These are phyloP conservation scores for Amiota mariae DNA, from an alignment of 2,888 invertebrate genomes.

Conservation along the genomic window DNA sequence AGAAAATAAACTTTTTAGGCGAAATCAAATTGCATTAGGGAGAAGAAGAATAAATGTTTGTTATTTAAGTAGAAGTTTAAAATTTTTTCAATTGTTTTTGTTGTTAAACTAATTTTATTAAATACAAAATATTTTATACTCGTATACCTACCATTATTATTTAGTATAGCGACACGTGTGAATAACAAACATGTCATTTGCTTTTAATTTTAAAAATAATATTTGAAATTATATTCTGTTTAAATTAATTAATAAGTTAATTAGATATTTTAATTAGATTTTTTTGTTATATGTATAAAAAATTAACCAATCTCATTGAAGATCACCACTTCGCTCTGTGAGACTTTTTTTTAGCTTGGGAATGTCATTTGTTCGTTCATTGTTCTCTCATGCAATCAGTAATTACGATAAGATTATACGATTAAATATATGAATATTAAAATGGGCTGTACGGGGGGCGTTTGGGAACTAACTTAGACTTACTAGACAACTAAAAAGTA, in stretches of 20 bases:
- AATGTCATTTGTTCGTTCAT: conserved; percentile 45
- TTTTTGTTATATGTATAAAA: not conserved
- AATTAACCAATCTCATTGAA: conserved; percentile 58
- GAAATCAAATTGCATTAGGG: too few relatives aligned
- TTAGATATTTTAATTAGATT: conserved; percentile 45
- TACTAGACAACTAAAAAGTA: conserved; percentile 30
- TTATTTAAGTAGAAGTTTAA: too few relatives aligned
- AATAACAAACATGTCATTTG: conserved; percentile 40
- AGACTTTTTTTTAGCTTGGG: conserved; percentile 46
- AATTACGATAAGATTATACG: not conserved
- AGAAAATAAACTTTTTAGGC: too few relatives aligned
- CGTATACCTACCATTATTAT: not conserved
- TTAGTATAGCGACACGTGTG: not conserved
- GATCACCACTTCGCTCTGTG: conserved; percentile 57
- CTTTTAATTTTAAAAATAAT: conserved; percentile 34
- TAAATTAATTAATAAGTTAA: conserved; percentile 61
- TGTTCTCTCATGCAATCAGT: conserved; percentile 35
- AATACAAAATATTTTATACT: not conserved
- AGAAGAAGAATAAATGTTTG: too few relatives aligned
- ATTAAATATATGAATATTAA: not conserved
- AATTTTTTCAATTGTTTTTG: too few relatives aligned
- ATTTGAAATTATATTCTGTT: conserved; percentile 26
- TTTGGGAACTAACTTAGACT: not conserved
- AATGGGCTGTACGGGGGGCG: not conserved
- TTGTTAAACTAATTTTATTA: not conserved